A percentile compares a stretch with the other conserved stretches of the same genome.
These are phyloP conservation scores for Silurus lanzhouensis DNA, from an alignment of 2,797 vertebrate species.

Conservation along the genomic window DNA sequence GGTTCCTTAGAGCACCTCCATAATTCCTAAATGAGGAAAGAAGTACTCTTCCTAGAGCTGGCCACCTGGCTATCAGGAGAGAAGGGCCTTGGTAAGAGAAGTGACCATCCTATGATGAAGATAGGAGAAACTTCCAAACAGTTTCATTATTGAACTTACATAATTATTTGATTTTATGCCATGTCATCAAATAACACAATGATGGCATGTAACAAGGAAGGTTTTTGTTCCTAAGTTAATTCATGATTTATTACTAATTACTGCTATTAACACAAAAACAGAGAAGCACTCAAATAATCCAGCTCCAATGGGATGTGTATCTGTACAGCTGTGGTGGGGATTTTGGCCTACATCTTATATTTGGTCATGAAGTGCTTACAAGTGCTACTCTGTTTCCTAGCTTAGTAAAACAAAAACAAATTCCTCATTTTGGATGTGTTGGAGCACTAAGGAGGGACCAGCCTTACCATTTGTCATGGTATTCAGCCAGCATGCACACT, in stretches of 20 bases:
- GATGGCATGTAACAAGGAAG: no score
- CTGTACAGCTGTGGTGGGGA: conserved; percentile 30
- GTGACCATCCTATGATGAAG: no score
- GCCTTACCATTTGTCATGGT: conserved; percentile 35
- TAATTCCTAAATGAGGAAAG: no score
- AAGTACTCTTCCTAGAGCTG: no score
- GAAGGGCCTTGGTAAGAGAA: no score
- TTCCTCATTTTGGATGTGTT: conserved; percentile 53
- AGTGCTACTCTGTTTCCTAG: conserved; percentile 60
- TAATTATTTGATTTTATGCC: no score
- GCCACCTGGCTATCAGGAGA: no score
- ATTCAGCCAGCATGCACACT: conserved; percentile 13
- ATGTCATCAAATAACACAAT: no score
- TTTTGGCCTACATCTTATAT: conserved; percentile 51
- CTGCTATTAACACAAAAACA: neutral
- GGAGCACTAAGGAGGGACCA: conserved; percentile 64
- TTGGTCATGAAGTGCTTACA: conserved; percentile 71
- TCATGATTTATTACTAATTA: neutral
- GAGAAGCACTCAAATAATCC: conserved; percentile 39
- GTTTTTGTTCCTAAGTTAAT: neutral
- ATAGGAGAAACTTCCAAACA: no score
- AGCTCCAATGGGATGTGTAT: neutral
- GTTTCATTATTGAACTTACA: no score
- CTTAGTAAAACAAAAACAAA: conserved; percentile 59
- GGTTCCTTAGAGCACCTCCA: no score